phyloP scores from a whole-genome alignment of 1,140 invertebrate genomes.

The Eriosoma lanigerum region DNA sequence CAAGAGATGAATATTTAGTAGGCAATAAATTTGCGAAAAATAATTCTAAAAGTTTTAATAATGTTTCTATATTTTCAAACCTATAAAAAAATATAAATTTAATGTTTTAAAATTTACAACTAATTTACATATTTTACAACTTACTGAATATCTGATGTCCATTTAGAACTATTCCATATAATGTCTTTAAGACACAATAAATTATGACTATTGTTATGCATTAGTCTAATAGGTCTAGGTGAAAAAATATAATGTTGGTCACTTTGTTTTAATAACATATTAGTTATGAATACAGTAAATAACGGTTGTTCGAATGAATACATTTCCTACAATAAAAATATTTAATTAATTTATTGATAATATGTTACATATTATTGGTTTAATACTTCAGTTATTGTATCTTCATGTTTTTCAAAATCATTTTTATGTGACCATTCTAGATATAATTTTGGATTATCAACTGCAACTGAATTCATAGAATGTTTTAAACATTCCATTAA shows the following conservation, averaged over 20 bases:
- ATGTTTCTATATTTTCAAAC: constrained; percentile 18
- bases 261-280: constrained; percentile 28
- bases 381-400: constrained; percentile 5
- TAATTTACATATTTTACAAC: not conserved
- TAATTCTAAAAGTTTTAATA: constrained; percentile 11
- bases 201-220: constrained; percentile 21
- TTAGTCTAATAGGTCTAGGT: constrained; percentile 13
- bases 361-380: not conserved
- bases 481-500: constrained; percentile 30
- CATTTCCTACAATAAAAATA: constrained; percentile 14
- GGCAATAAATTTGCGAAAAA: constrained; percentile 6
- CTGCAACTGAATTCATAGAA: constrained; percentile 33
- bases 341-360: not conserved
- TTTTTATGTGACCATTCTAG: constrained; percentile 13
- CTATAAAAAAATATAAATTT: constrained; percentile 23
- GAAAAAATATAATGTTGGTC: constrained; percentile 32
- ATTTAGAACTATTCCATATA: constrained; percentile 20
- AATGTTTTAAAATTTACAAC: not conserved
- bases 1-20: not conserved
- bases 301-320: constrained; percentile 48
- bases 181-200: constrained; percentile 10
- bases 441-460: constrained; percentile 10
- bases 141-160: constrained; percentile 31
- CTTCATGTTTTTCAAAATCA: not conserved
- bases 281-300: constrained; percentile 30